phyloP scores from a whole-genome alignment of 2,797 vertebrate genomes.

The Scomberomorus guttatus region DNA sequence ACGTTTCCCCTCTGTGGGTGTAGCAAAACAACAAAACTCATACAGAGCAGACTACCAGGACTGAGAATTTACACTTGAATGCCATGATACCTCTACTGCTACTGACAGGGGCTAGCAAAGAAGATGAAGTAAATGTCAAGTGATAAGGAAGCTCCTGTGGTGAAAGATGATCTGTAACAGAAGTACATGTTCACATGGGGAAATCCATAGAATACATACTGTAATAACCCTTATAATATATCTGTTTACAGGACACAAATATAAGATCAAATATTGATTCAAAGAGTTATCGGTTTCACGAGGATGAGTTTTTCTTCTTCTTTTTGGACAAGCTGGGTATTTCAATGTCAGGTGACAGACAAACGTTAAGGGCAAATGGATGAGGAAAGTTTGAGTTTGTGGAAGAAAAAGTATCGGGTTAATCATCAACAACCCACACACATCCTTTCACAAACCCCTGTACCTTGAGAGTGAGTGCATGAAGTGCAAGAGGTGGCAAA shows the following conservation, averaged over 20 bases:
- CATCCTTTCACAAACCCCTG: constrained; percentile 35
- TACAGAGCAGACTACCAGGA: neutral
- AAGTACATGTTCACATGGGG: constrained; percentile 49
- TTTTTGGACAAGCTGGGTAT: constrained; percentile 11
- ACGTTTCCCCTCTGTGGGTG: constrained; percentile 31
- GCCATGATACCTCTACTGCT: neutral
- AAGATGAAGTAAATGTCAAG: constrained; percentile 53
- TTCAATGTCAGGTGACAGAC: constrained; percentile 11
- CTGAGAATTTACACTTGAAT: neutral
- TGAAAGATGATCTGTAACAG: constrained; percentile 55
- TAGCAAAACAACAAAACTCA: constrained; percentile 7
- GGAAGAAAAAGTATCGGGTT: constrained; percentile 25
- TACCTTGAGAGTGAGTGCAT: neutral
- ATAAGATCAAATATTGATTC: neutral
- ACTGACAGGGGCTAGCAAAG: neutral
- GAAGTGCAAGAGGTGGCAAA: neutral
- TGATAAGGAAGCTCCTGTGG: constrained; percentile 46
- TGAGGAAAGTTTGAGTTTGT: constrained; percentile 42
- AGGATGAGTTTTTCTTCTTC: neutral
- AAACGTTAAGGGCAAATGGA: constrained; percentile 4
- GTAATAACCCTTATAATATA: neutral
- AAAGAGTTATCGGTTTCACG: constrained; percentile 14
- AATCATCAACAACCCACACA: constrained; percentile 54
- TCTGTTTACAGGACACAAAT: neutral
- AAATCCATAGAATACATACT: constrained; percentile 42